Evolutionary conservation across 2,797 vertebrate genomes (phyloP).

Genomic region (Sparidentex hasta): DNA sequence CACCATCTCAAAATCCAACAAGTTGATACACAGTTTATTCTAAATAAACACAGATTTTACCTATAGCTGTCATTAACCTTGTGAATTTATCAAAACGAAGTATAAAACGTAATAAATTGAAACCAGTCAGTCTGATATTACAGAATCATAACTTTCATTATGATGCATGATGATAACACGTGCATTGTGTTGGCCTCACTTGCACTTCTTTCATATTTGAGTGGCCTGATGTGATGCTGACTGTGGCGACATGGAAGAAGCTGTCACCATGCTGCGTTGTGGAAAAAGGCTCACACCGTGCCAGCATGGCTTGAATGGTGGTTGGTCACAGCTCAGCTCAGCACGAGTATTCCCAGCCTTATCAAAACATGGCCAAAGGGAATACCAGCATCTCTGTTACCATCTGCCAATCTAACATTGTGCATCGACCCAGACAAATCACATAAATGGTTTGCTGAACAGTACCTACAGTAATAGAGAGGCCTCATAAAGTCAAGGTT

Average conservation of each 20-base stretch:
- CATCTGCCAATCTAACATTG: constrained; percentile 8
- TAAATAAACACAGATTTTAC: neutral
- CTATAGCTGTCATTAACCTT: neutral
- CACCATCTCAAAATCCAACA: neutral
- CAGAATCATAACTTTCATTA: neutral
- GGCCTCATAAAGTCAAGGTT: neutral
- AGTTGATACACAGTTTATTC: neutral
- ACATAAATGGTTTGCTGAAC: constrained; percentile 11
- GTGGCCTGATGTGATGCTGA: neutral
- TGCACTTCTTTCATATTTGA: neutral
- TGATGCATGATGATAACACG: neutral
- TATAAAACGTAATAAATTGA: neutral
- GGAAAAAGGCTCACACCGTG: constrained; percentile 20
- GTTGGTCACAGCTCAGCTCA: constrained; percentile 26
- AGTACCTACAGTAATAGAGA: neutral
- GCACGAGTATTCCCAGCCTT: constrained; percentile 4
- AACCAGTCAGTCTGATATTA: neutral
- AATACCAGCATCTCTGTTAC: constrained; percentile 12
- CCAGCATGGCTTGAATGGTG: neutral
- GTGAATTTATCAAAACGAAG: neutral
- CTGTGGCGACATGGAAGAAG: constrained; percentile 9
- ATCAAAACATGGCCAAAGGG: constrained; percentile 7
- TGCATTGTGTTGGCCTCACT: neutral
- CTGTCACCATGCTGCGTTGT: constrained; percentile 6
- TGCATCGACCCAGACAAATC: neutral